phyloP scores from a whole-genome alignment of 2,113 vertebrate genomes.

The Sterna hirundo region DNA sequence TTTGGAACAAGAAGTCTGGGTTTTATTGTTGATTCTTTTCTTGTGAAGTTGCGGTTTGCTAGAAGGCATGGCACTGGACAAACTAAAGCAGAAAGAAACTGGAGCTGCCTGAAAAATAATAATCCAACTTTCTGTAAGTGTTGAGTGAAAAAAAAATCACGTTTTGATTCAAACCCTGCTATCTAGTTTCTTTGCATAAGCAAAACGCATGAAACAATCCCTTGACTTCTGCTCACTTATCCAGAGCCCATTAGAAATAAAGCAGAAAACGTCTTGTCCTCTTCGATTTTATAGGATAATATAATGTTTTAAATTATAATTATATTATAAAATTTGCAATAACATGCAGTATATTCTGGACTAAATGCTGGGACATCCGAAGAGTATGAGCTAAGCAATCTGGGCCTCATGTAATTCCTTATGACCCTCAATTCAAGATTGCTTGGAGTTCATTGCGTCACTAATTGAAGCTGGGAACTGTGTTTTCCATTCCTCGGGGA shows the following conservation, averaged over 20 bases:
- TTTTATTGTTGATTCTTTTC: not conserved
- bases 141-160: rapidly evolving
- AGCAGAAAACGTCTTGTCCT: not conserved
- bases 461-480: not conserved
- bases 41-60: not conserved
- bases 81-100: not conserved
- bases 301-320: too few species aligned
- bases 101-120: not conserved
- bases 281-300: not conserved
- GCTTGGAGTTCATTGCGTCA: not conserved
- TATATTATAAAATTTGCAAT: not conserved
- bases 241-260: not conserved
- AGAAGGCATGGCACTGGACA: not conserved
- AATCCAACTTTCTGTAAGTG: not conserved
- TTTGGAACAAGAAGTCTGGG: not conserved
- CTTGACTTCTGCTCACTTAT: not conserved
- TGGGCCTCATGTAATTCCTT: not conserved
- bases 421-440: not conserved
- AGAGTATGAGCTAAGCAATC: not conserved
- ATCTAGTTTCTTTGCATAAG: not conserved
- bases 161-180: not conserved
- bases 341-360: not conserved
- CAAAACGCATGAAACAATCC: not conserved
- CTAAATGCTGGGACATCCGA: not conserved
- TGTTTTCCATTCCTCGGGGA: not conserved